phyloP scores from a whole-genome alignment of 2,797 vertebrate species.

The Acipenser transmontanus region DNA sequence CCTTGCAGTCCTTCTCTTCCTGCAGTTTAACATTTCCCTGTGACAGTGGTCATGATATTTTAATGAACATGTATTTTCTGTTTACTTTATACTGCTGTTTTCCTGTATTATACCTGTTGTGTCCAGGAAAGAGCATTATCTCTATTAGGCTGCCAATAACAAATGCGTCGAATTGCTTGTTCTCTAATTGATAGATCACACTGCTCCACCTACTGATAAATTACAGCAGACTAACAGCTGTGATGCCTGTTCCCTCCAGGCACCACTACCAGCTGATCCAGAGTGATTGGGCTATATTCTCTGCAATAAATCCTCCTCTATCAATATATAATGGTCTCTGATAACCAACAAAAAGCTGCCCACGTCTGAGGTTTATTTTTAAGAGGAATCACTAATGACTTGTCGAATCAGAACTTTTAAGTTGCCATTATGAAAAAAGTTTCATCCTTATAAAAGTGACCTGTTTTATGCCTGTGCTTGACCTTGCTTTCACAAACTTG shows the following conservation, averaged over 20 bases:
- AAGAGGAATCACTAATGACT: constrained; percentile 3
- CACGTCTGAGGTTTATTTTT: not conserved
- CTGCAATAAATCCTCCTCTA: constrained; percentile 59
- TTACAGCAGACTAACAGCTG: constrained; percentile 57
- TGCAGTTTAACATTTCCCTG: constrained; percentile 13
- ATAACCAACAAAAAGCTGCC: constrained; percentile 39
- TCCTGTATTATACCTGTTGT: constrained; percentile 42
- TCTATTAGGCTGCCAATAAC: constrained; percentile 66
- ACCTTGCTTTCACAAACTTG: no score
- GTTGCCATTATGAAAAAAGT: no score
- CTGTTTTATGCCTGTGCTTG: no score
- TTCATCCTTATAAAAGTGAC: no score
- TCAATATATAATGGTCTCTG: constrained; percentile 57
- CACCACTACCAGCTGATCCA: constrained; percentile 39
- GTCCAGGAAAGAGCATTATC: constrained; percentile 66
- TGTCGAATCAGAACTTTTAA: no score
- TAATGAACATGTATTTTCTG: constrained; percentile 51
- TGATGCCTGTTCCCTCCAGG: constrained; percentile 42
- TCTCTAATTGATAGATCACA: constrained; percentile 67
- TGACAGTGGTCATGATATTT: constrained; percentile 39
- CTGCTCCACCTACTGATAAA: constrained; percentile 60
- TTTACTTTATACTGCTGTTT: constrained; percentile 50
- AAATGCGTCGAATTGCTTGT: constrained; percentile 63
- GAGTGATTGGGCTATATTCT: constrained; percentile 43
- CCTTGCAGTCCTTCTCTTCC: constrained; percentile 28